These are phyloP conservation scores for Arctia plantaginis DNA, from an alignment of 2,888 invertebrate genomes.

Conservation along the genomic window DNA sequence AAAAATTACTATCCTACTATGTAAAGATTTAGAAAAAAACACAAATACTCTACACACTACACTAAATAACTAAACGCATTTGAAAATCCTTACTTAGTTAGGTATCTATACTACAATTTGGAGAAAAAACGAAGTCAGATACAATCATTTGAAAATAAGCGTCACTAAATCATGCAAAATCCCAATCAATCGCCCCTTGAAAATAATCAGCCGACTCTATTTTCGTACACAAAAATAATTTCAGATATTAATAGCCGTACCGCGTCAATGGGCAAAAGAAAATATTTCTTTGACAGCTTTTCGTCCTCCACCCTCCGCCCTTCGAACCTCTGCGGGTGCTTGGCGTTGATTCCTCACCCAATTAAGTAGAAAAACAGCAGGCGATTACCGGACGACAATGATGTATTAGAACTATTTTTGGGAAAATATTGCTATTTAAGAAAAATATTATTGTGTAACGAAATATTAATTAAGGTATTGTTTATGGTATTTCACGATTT, in stretches of 20 bases:
- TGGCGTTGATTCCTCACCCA: constrained; percentile 77
- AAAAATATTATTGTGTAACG: neutral
- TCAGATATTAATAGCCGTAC: constrained; percentile 40
- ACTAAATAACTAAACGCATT: no score
- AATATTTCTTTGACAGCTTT: constrained; percentile 48
- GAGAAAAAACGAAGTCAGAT: neutral
- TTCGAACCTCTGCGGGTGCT: constrained; percentile 9
- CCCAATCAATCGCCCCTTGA: constrained; percentile 11
- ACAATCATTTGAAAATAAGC: neutral
- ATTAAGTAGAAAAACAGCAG: constrained; percentile 83
- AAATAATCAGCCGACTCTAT: constrained; percentile 19
- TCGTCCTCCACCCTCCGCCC: constrained; percentile 38
- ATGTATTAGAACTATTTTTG: constrained; percentile 74
- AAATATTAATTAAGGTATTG: neutral
- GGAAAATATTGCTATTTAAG: constrained; percentile 2
- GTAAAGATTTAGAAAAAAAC: no score
- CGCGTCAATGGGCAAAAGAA: constrained; percentile 36
- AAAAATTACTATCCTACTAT: no score
- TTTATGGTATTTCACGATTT: neutral
- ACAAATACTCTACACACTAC: no score
- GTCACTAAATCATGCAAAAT: constrained; percentile 12
- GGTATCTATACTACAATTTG: neutral
- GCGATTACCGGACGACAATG: constrained; percentile 70
- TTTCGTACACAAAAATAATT: constrained; percentile 26
- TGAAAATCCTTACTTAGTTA: neutral